Evolutionary conservation across 2,888 invertebrate species (phyloP).

Genomic region (Lochmaea crataegi): DNA sequence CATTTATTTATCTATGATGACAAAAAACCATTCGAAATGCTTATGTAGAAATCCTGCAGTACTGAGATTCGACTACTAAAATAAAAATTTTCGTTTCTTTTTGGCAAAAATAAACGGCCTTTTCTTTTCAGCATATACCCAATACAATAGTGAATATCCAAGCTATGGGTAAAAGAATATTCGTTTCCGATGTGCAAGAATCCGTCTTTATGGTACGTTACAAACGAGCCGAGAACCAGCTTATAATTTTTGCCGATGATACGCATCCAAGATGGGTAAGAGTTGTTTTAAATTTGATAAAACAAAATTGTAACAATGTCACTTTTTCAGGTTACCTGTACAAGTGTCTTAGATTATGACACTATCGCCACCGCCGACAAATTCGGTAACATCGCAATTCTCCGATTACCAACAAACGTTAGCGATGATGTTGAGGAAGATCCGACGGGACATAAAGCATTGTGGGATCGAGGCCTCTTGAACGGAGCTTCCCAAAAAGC

Average conservation of each 20-base stretch:
- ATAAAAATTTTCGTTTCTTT: background rate
- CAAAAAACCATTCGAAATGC: slow-evolving; percentile 47
- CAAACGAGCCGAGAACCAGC: slow-evolving; percentile 94
- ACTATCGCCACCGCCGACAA: slow-evolving; percentile 97
- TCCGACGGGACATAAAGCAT: slow-evolving; percentile 96
- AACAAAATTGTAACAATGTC: no score
- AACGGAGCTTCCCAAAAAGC: slow-evolving; percentile 92
- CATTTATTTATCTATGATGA: slow-evolving; percentile 51
- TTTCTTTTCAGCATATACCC: slow-evolving; percentile 83
- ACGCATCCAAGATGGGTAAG: slow-evolving; percentile 92
- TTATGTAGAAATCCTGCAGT: slow-evolving; percentile 60
- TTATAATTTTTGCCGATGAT: slow-evolving; percentile 98
- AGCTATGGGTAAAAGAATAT: slow-evolving; percentile 93
- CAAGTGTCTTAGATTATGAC: slow-evolving; percentile 93
- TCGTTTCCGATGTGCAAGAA: slow-evolving; percentile 96
- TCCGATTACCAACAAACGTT: slow-evolving; percentile 86
- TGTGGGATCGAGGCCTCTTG: slow-evolving; percentile 85
- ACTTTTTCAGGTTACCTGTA: slow-evolving; percentile 75
- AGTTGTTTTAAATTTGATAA: background rate
- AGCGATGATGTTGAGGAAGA: slow-evolving; percentile 99
- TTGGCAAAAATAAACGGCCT: background rate
- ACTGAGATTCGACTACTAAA: slow-evolving; percentile 50
- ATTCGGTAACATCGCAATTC: slow-evolving; percentile 93
- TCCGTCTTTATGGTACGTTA: slow-evolving; percentile 96
- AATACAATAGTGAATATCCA: slow-evolving; percentile 94